Conservation (phyloP, 2,888 invertebrate species). For the Hemicrepidius hirtus region DNA sequence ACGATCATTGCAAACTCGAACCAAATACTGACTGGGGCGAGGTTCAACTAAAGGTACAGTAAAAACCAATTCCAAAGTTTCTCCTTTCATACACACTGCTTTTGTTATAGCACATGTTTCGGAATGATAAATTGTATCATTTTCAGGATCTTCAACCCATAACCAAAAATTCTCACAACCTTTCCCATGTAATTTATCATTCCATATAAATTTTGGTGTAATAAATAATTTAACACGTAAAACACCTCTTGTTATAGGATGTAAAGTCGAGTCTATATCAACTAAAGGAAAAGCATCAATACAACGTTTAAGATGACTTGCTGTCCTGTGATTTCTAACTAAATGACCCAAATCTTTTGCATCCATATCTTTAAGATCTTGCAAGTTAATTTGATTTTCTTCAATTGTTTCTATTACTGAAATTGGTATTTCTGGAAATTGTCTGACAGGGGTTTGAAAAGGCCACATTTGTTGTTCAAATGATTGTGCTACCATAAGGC, state of each 20-base stretch:
- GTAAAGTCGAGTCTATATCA: slow-evolving; percentile 87
- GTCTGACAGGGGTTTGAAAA: slow-evolving; percentile 88
- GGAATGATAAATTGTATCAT: slow-evolving; percentile 95
- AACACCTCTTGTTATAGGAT: slow-evolving; percentile 97
- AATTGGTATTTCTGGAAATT: slow-evolving; percentile 85
- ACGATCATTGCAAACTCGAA: slow-evolving; percentile 90
- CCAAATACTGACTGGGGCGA: slow-evolving; percentile 92
- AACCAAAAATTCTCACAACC: slow-evolving; percentile 95
- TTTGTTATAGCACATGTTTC: slow-evolving; percentile 87
- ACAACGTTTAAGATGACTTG: slow-evolving; percentile 85
- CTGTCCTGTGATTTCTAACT: slow-evolving; percentile 85
- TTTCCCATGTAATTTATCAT: slow-evolving; percentile 91
- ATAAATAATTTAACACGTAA: slow-evolving; percentile 88
- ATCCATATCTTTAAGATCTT: slow-evolving; percentile 90
- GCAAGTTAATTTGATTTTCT: slow-evolving; percentile 82
- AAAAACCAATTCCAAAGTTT: slow-evolving; percentile 91
- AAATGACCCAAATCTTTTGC: slow-evolving; percentile 89
- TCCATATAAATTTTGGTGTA: slow-evolving; percentile 87
- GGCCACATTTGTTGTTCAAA: slow-evolving; percentile 95
- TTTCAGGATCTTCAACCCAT: slow-evolving; percentile 98
- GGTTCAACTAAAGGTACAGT: slow-evolving; percentile 96
- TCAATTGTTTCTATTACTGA: slow-evolving; percentile 90
- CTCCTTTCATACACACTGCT: slow-evolving; percentile 77
- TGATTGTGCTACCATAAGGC: slow-evolving; percentile 93
- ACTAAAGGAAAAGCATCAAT: slow-evolving; percentile 90